Base-by-base conservation (phyloP, 2,888 invertebrate species). In the Aleiodes leptofemur region DNA sequence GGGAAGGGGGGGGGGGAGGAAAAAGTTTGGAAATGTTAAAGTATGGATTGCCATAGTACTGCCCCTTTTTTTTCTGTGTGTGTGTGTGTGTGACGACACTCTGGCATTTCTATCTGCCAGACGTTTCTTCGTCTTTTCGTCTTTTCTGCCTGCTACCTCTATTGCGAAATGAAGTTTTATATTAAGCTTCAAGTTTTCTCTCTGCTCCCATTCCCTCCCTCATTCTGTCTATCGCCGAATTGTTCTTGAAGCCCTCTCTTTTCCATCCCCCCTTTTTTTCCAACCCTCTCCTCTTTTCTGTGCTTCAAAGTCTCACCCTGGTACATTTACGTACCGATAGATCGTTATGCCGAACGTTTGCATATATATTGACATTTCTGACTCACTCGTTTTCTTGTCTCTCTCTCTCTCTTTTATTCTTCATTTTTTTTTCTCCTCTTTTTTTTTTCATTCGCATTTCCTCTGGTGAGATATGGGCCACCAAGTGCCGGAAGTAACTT, bases 111-210 rank as follows among this genome's bases (percentile, higher is more conserved):
- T 83, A 82, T 83, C 83, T 83, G 79, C 79, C 82, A 71, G 76
- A 51, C 55, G 68, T 70, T 74, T 81, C 81, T 82, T 82, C 82
- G 23, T 83, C 83, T 82, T 81, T 80, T 80, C 84, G 82, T 76
- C 78, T 81, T 23, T 23, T 23, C 23, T 23, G 23, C 78, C 82
- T 79, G 81, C 78, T 80, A 83, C 86, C 88, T 64, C 16, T 87
- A 88, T 88, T 87, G 88, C 86, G 87, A 88, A 88, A 88, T 88
- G 86, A 88, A 89, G 88, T 89, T 89, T 89, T 88, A 88, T 88
- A 89, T 88, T 88, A 88, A 89, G 88, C 86, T 83, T 80, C 70
- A 85, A 86, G 83, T 83, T 84, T 82, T 80, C 81, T 81, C 64
- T 64, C 64, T 80, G 81, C 81, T 75, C 76, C 76, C 55, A 75